Evolutionary conservation across 1,140 invertebrate genomes (phyloP), one percentile per base, ranked within the genome.

Genomic region (Rhizoglyphus robini): DNA sequence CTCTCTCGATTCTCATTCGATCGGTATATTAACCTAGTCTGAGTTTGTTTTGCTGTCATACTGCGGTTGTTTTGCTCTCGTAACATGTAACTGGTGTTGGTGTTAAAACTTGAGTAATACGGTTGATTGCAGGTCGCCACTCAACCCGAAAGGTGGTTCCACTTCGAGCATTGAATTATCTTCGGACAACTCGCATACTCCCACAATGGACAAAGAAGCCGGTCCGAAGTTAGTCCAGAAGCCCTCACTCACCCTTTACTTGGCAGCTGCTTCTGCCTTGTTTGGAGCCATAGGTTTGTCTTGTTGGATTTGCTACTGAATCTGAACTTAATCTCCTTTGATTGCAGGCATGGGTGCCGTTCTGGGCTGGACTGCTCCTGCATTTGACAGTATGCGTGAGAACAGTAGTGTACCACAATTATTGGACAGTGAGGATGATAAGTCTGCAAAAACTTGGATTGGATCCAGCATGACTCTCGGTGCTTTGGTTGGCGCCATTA

Each of bases 401-500:
- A 18, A 25, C 5, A 34, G 25, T 34, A 61, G 49, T 29, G 4
- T 49, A 65, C 47, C 63, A 5, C 47, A 20, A 20, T 60, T 67
- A 63, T 31, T 38, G 27, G 62, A 69, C 32, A 61, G 41, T 30
- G 30, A 3, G 11, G 30, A 15, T 3, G 57, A 59, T 48, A 29
- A 27, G 13, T 32, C 57, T n/a, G 54, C 65, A 23, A 58, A 65
- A 36, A 59, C 67, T 15, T 70, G 69, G 71, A 68, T 71, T 54
- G 68, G 66, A 31, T 68, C 67, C 30, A 51, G 60, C 13, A 61
- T 68, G 23, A 66, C 71, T 3, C 38, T 71, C n/a, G 70, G 71
- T 32, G 71, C 70, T 0, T 34, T 72, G 13, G 8, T 70, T 34
- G 70, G 70, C 13, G 71, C 67, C 23, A 3, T 69, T 3, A 8